Percentiles rank a stretch among this genome's conserved stretches.
Conservation (phyloP, 2,113 vertebrate genomes). For the Gavialis gangeticus region DNA sequence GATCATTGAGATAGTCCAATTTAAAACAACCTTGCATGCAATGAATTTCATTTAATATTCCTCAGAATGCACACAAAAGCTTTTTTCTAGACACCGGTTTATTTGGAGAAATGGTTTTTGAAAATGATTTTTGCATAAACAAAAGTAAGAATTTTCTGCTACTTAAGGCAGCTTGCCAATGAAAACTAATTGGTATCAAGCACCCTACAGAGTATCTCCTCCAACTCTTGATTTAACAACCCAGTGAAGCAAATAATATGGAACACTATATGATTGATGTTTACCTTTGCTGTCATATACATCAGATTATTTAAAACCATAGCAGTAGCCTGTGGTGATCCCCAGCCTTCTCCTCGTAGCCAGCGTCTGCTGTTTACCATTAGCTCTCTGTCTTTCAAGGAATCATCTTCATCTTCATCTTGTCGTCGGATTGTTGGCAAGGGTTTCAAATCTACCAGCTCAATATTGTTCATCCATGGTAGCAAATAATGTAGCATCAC, state of each 20-base stretch:
- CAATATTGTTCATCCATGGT: constrained; percentile 99
- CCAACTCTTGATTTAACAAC: not conserved
- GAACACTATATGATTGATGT: not conserved
- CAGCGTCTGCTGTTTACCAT: constrained; percentile 97
- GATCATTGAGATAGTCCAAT: not conserved
- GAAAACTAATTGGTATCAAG: not conserved
- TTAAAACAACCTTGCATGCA: not conserved
- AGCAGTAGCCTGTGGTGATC: constrained; percentile 94
- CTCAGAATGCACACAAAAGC: not conserved
- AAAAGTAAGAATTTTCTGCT: not conserved
- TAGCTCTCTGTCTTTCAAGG: constrained; percentile 87
- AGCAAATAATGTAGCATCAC: constrained; percentile 98
- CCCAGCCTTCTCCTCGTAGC: constrained; percentile 97
- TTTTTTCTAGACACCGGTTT: not conserved
- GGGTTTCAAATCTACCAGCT: constrained; percentile 93
- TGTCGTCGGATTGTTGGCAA: constrained; percentile 83
- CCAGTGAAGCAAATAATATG: not conserved
- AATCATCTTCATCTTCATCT: constrained; percentile 92
- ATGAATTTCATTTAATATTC: fast-evolving
- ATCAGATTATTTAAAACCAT: constrained; percentile 99
- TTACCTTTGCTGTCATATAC: constrained; percentile 99
- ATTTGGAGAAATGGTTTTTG: not conserved
- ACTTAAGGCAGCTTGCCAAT: not conserved
- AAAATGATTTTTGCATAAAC: not conserved
- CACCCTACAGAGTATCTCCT: not conserved